phyloP scores from a whole-genome alignment of 2,113 vertebrate species.

The Aspiorhynchus laticeps region DNA sequence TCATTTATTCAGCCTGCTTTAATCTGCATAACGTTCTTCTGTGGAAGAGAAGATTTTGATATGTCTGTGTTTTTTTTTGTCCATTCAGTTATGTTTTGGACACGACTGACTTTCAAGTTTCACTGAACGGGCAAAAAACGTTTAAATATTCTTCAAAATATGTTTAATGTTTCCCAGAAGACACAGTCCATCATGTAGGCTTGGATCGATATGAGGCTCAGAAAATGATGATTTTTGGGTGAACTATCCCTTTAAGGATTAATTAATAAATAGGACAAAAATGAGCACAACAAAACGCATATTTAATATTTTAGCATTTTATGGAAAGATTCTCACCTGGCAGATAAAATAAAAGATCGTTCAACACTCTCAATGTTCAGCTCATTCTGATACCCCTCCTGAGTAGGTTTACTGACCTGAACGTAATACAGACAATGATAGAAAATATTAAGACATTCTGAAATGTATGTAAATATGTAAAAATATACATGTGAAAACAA shows the following conservation, averaged over 20 bases:
- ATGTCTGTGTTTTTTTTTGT: neutral
- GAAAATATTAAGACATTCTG: neutral
- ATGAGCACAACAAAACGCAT: neutral
- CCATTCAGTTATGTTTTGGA: neutral
- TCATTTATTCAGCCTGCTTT: neutral
- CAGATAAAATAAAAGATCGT: conserved; percentile 96
- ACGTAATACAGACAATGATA: neutral
- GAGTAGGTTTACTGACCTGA: conserved; percentile 92
- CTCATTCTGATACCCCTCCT: conserved; percentile 97
- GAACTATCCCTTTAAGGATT: neutral
- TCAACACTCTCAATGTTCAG: conserved; percentile 97
- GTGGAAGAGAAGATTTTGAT: neutral
- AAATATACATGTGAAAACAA: neutral
- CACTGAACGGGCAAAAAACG: too few species aligned
- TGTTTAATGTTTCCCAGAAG: neutral
- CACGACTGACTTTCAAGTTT: neutral
- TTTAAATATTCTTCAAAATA: neutral
- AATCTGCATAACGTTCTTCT: neutral
- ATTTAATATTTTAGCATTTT: neutral
- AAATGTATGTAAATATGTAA: neutral
- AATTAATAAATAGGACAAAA: neutral
- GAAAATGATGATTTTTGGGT: neutral
- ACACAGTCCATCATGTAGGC: neutral
- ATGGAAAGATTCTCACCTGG: conserved; percentile 77
- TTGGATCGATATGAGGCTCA: neutral